Evolutionary conservation across 2,888 invertebrate species (phyloP).

Genomic region (Leptarthrus brevirostris): DNA sequence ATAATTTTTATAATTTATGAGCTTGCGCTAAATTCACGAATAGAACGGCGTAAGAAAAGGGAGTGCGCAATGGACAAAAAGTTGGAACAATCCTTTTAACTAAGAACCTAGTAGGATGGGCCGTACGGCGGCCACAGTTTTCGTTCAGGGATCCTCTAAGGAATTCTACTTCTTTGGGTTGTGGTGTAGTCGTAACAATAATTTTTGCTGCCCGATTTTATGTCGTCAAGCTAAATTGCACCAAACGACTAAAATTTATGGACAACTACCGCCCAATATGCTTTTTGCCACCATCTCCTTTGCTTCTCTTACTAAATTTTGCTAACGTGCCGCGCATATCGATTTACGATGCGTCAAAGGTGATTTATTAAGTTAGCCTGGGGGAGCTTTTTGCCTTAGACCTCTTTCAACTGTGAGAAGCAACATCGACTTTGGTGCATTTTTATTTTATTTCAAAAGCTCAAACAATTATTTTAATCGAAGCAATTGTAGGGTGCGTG

Average conservation of each 20-base stretch:
- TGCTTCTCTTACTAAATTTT: conserved; percentile 45
- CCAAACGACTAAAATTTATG: conserved; percentile 45
- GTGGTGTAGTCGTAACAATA: conserved; percentile 33
- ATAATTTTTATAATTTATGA: conserved; percentile 48
- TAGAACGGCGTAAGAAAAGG: neutral
- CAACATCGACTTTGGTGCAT: too few relatives aligned
- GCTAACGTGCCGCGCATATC: conserved; percentile 49
- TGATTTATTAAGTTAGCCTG: conserved; percentile 41
- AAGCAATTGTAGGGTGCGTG: too few relatives aligned
- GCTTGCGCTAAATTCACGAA: neutral
- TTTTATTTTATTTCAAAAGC: too few relatives aligned
- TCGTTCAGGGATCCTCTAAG: conserved; percentile 8
- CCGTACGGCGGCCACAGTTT: neutral
- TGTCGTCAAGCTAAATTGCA: conserved; percentile 43
- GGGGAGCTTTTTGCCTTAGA: conserved; percentile 15
- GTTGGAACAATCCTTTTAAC: conserved; percentile 27
- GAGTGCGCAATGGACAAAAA: conserved; percentile 9
- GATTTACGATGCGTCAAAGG: conserved; percentile 43
- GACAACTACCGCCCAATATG: conserved; percentile 44
- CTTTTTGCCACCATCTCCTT: conserved; percentile 46
- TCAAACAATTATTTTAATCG: too few relatives aligned
- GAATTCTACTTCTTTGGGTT: conserved; percentile 22
- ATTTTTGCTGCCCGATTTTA: conserved; percentile 45
- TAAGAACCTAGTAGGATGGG: conserved; percentile 22
- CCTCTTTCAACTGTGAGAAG: too few relatives aligned